A percentile compares a stretch with the other conserved stretches of the same genome.
These are phyloP conservation scores for Aleiodes alternator DNA, from an alignment of 2,888 invertebrate genomes.

Conservation along the genomic window DNA sequence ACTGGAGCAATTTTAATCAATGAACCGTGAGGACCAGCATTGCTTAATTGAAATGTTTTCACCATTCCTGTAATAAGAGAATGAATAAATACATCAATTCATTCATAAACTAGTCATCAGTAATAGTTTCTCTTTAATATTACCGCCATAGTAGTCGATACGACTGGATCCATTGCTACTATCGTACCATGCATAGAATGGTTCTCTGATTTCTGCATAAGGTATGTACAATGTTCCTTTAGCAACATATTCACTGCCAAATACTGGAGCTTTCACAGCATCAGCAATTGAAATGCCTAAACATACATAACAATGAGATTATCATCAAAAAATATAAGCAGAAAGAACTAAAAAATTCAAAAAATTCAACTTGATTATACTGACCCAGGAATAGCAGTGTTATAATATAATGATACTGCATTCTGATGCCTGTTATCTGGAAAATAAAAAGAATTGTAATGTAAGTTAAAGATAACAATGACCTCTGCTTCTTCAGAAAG, in stretches of 20 bases:
- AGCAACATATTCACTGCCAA: constrained; percentile 85
- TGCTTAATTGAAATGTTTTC: constrained; percentile 89
- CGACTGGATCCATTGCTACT: constrained; percentile 84
- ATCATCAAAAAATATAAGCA: neutral
- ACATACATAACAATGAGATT: neutral
- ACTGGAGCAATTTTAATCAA: constrained; percentile 91
- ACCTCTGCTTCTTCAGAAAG: no score
- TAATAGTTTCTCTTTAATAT: neutral
- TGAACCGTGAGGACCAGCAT: constrained; percentile 81
- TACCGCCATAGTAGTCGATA: constrained; percentile 95
- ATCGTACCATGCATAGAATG: constrained; percentile 94
- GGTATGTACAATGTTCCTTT: constrained; percentile 90
- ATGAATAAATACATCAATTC: constrained; percentile 12
- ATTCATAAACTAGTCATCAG: constrained; percentile 17
- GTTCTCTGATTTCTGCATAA: constrained; percentile 95
- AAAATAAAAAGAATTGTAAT: no score
- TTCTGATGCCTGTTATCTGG: no score
- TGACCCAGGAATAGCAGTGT: no score
- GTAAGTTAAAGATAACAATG: no score
- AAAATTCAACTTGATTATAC: no score
- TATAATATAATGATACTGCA: no score
- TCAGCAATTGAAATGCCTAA: neutral
- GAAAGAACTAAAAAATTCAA: no score
- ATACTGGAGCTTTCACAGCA: constrained; percentile 77
- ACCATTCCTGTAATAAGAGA: constrained; percentile 81